Percentiles rank a stretch among this genome's conserved stretches.
These are phyloP conservation scores for Trachelus troglodyta DNA, from an alignment of 2,888 invertebrate species.

Conservation along the genomic window DNA sequence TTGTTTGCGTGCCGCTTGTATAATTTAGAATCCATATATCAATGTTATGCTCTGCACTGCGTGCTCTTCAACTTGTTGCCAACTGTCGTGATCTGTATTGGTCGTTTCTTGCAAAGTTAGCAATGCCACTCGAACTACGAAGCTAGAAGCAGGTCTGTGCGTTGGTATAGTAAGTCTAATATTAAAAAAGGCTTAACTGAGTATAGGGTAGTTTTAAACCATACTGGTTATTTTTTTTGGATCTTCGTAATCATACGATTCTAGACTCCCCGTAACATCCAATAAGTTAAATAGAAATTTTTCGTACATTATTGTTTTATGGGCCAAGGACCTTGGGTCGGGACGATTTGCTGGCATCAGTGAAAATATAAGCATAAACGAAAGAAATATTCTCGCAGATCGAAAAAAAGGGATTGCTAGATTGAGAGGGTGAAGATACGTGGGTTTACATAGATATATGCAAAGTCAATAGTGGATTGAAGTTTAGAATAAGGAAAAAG, in stretches of 20 bases:
- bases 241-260: background rate
- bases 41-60: background rate
- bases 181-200: background rate
- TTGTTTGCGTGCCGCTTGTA: background rate
- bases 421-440: background rate
- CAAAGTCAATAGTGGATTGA: conserved; percentile 2
- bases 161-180: background rate
- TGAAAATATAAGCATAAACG: background rate
- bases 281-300: background rate
- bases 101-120: background rate
- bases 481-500: background rate
- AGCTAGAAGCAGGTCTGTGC: background rate
- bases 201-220: background rate
- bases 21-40: background rate
- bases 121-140: background rate
- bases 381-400: background rate
- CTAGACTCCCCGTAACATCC: background rate
- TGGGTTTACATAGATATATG: background rate
- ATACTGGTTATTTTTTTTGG: background rate
- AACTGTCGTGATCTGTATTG: background rate
- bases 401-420: background rate
- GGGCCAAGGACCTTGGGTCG: background rate
- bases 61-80: background rate
- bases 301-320: background rate
- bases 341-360: background rate